A percentile compares a stretch with the other conserved stretches of the same genome.
phyloP scores from a whole-genome alignment of 2,797 vertebrate species.

The Pitangus sulphuratus region DNA sequence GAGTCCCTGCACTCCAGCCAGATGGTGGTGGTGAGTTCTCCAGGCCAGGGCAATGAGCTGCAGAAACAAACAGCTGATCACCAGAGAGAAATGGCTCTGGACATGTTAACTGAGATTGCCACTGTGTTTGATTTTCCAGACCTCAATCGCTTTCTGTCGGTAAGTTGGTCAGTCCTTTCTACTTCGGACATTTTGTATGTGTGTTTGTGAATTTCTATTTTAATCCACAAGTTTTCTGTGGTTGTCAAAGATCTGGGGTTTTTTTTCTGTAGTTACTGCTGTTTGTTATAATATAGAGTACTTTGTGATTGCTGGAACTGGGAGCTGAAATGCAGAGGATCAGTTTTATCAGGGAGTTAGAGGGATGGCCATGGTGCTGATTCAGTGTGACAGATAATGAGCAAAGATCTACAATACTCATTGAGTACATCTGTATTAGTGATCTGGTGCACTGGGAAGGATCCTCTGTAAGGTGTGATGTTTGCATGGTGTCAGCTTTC shows the following conservation, averaged over 20 bases:
- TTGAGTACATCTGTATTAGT: background rate
- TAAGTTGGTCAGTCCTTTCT: conserved; percentile 70
- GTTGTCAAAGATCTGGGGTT: background rate
- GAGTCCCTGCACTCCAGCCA: conserved; percentile 94
- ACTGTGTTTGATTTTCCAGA: conserved; percentile 98
- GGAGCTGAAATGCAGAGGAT: background rate
- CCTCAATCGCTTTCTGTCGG: conserved; percentile 93
- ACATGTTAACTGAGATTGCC: conserved; percentile 93
- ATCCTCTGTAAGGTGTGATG: background rate
- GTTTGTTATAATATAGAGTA: background rate
- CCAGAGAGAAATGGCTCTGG: conserved; percentile 91
- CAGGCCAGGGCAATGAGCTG: conserved; percentile 83
- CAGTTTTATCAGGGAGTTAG: background rate
- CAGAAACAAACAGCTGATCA: conserved; percentile 85
- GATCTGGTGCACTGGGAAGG: background rate
- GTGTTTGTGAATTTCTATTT: background rate
- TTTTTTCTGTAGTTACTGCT: background rate
- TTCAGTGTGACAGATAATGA: background rate
- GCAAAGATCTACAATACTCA: background rate
- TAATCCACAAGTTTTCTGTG: background rate
- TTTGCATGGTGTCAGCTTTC: background rate
- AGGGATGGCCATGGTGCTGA: background rate
- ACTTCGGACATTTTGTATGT: background rate
- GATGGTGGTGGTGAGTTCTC: conserved; percentile 80
- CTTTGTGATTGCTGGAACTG: background rate